These are phyloP conservation scores for Pristionchus entomophagus DNA, from an alignment of 2,888 invertebrate genomes.

Conservation along the genomic window DNA sequence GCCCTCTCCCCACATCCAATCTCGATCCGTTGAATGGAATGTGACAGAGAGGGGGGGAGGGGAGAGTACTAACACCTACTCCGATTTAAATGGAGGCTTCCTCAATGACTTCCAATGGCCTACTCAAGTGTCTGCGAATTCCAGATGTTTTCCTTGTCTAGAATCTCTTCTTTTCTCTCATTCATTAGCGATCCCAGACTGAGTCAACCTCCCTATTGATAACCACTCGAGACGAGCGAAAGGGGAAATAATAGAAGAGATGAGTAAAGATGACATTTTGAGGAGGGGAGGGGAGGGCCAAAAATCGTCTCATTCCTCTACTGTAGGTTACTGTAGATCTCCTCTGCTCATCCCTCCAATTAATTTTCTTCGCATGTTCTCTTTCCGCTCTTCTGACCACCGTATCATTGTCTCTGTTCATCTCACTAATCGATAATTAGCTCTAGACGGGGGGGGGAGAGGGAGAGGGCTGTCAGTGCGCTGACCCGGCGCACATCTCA, in stretches of 20 bases:
- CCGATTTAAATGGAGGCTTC: slow-evolving; percentile 31
- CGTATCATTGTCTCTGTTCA: neutral
- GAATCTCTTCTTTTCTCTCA: neutral
- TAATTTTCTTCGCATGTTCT: neutral
- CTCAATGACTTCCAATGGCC: neutral
- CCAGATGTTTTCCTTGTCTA: too few species aligned
- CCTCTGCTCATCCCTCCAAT: neutral
- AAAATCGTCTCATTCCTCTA: too few species aligned
- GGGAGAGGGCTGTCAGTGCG: neutral
- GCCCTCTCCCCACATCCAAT: neutral
- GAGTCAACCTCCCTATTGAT: slow-evolving; percentile 15
- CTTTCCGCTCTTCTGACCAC: slow-evolving; percentile 2
- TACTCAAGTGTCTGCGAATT: too few species aligned
- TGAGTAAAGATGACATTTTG: slow-evolving; percentile 15
- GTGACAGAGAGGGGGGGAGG: slow-evolving; percentile 35
- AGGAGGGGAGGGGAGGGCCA: neutral
- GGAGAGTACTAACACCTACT: slow-evolving; percentile 1
- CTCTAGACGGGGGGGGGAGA: too few species aligned
- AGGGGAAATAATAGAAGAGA: slow-evolving; percentile 7
- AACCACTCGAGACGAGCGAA: slow-evolving; percentile 4
- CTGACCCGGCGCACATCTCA: neutral
- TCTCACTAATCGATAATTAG: slow-evolving; percentile 1
- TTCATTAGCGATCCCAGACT: slow-evolving; percentile 26
- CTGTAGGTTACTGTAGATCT: neutral
- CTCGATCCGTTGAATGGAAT: slow-evolving; percentile 22